Evolutionary conservation across 2,113 vertebrate genomes (phyloP).

Genomic region (Cololabis saira): DNA sequence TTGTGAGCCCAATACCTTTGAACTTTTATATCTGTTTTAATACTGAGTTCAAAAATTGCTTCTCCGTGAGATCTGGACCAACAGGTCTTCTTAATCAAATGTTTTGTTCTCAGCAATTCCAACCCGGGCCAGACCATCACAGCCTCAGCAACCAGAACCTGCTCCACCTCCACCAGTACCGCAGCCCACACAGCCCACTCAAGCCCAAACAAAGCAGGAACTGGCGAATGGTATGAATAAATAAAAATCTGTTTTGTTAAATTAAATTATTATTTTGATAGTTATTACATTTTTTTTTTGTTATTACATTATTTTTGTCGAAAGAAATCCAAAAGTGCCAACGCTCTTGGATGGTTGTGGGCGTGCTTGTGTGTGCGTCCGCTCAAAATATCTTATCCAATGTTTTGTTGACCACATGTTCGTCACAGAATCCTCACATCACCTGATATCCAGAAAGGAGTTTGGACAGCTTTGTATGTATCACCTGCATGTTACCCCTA

Average conservation of each 20-base stretch:
- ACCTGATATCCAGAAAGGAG: slow-evolving; percentile 73
- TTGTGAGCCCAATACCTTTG: background rate
- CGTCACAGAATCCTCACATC: slow-evolving; percentile 86
- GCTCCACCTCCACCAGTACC: slow-evolving; percentile 82
- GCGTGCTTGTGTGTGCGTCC: background rate
- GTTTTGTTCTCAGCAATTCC: slow-evolving; percentile 83
- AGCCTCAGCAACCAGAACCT: slow-evolving; percentile 86
- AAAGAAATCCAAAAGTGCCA: background rate
- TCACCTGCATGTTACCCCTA: slow-evolving; percentile 50
- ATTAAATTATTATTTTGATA: no score
- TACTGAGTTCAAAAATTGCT: background rate
- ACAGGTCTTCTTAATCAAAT: background rate
- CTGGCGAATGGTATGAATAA: slow-evolving; percentile 89
- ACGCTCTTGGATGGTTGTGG: background rate
- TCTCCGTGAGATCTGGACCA: background rate
- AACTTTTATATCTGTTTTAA: background rate
- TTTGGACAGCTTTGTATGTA: slow-evolving; percentile 79
- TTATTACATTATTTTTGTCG: background rate
- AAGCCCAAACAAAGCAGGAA: slow-evolving; percentile 85
- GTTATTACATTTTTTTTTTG: background rate
- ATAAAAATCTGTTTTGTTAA: background rate
- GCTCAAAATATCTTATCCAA: background rate
- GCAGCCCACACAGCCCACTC: slow-evolving; percentile 73
- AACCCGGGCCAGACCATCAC: slow-evolving; percentile 88
- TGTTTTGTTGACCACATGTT: slow-evolving; percentile 65